Evolutionary conservation across 2,797 vertebrate species (phyloP).

Genomic region (Phoeniculus purpureus): DNA sequence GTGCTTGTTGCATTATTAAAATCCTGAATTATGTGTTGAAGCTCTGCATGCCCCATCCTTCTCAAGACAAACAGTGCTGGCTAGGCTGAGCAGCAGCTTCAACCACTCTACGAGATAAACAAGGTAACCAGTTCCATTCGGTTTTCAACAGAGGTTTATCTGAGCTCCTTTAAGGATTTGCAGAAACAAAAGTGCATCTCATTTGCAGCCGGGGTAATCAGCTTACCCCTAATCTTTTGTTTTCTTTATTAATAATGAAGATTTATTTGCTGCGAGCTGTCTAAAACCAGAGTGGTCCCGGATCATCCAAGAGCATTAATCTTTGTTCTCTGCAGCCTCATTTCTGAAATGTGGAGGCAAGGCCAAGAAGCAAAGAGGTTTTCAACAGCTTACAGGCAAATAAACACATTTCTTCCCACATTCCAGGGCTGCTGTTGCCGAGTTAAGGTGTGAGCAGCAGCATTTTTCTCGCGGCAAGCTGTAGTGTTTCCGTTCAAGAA

Average conservation of each 20-base stretch:
- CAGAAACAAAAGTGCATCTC: slow-evolving; percentile 24
- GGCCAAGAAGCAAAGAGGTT: not conserved
- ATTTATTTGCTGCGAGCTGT: slow-evolving; percentile 35
- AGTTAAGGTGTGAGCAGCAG: not conserved
- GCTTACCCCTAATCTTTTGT: slow-evolving; percentile 62
- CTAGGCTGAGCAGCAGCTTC: not conserved
- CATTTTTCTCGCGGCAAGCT: not conserved
- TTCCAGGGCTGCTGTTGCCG: not conserved
- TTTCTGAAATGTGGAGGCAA: slow-evolving; percentile 41
- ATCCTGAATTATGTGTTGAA: slow-evolving; percentile 16
- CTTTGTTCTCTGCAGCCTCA: slow-evolving; percentile 8
- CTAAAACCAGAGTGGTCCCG: slow-evolving; percentile 20
- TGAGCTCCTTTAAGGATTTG: slow-evolving; percentile 36
- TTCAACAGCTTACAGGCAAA: not conserved
- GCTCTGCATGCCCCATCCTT: not conserved
- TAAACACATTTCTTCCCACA: not conserved
- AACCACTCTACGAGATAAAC: not conserved
- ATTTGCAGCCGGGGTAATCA: slow-evolving; percentile 57
- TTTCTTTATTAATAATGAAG: slow-evolving; percentile 54
- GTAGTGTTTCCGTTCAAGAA: not conserved
- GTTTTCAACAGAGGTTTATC: slow-evolving; percentile 10
- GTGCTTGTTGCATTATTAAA: slow-evolving; percentile 42
- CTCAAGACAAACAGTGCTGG: not conserved
- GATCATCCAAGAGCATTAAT: slow-evolving; percentile 42
- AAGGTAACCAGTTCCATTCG: slow-evolving; percentile 1